A percentile compares a stretch with the other conserved stretches of the same genome.
Evolutionary conservation across 1,140 invertebrate genomes (phyloP).

Genomic region (Magallana gigas): DNA sequence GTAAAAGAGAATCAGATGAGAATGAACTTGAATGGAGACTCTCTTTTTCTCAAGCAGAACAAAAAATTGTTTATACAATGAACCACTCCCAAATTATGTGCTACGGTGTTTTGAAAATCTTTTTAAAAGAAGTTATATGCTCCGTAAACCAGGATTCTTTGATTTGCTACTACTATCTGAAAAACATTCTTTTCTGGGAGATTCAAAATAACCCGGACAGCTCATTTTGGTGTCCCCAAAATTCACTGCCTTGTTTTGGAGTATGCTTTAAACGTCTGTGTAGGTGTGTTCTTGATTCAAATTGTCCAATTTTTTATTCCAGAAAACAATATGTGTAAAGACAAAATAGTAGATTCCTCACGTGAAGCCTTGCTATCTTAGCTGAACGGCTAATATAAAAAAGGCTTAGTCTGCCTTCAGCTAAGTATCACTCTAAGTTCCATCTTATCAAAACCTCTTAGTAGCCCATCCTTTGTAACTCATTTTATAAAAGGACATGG

Average conservation of each 20-base stretch:
- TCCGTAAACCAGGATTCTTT: neutral
- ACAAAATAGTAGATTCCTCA: neutral
- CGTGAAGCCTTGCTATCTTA: neutral
- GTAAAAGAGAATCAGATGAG: neutral
- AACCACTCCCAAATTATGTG: slow-evolving; percentile 12
- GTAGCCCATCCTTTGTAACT: no score
- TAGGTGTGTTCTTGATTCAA: neutral
- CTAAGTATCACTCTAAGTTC: no score
- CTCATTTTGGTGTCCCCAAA: neutral
- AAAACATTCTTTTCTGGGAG: slow-evolving; percentile 25
- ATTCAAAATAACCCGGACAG: neutral
- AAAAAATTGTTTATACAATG: slow-evolving; percentile 14
- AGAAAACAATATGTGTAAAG: slow-evolving; percentile 7
- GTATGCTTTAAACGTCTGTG: slow-evolving; percentile 30
- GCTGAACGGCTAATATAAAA: neutral
- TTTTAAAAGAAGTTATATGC: slow-evolving; percentile 25
- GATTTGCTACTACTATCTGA: slow-evolving; percentile 33
- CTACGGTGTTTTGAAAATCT: slow-evolving; percentile 33
- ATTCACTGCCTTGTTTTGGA: neutral
- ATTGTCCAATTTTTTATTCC: slow-evolving; percentile 5
- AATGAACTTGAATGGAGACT: slow-evolving; percentile 41
- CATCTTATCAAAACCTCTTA: no score
- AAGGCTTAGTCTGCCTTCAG: no score
- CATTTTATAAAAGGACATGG: no score
- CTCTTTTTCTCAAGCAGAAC: slow-evolving; percentile 42